Evolutionary conservation across 2,113 vertebrate species (phyloP), one percentile per base, ranked within the genome.

Genomic region (Erythrolamprus reginae): DNA sequence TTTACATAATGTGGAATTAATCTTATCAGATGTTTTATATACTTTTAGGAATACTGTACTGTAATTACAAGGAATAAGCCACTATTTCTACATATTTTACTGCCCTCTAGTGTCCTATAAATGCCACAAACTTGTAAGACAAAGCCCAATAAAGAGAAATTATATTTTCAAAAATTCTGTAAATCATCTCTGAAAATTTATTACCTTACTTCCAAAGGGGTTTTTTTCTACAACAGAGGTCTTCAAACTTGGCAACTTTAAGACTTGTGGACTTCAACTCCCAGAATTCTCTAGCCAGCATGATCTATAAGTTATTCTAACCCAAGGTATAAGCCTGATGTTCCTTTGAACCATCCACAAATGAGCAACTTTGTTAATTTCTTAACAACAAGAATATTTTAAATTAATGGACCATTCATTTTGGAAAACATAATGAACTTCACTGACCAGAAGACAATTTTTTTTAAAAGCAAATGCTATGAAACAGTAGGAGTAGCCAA

Each of bases 41-140:
- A n/a, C n/a, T 42, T 2, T 77, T 38, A 21, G 17, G 70, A 77
- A 77, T 77, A 65, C 24, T 28, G 56, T 77, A 65, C 24, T 28
- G 56, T 58, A 70, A 70, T 70, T 70, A 38, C n/a, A 70, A 38
- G 61, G 17, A 19, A 28, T 3, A 12, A 33, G 77, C 26, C 47
- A 47, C 23, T 89, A 50, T 65, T 56, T 0, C 47, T 90, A 52
- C 88, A 94, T 88, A 89, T 53, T 91, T 85, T 95, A 92, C 94
- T 95, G 95, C 95, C 96, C 95, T 95, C 95, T 52, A 77, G 56
- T 3, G 50, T 48, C 77, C 24, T 53, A 53, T 3, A 86, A 53
- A 5, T 77, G 84, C 15, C n/a, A n/a, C 24, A 70, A 85, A 89
- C 9, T 53, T 24, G 9, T 12, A 89, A 90, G 86, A 26, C 1